Evolutionary conservation across 2,888 invertebrate genomes (phyloP), one percentile per base, ranked within the genome.

Genomic region (Idaea aversata): DNA sequence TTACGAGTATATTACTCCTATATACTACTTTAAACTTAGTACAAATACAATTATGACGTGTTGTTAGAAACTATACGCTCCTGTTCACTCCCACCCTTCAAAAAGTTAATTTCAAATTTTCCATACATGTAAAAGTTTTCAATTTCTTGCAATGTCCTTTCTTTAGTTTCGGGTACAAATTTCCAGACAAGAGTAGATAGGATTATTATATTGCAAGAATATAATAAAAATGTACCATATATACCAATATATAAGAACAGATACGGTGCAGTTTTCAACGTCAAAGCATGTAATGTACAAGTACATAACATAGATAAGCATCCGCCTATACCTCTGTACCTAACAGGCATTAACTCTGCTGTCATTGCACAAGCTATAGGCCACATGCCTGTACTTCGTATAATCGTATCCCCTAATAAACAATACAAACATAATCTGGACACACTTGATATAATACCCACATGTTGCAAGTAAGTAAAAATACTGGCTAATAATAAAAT

Each of bases 121-220:
- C 64, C 67, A 35, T 59, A 10, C 16, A 59, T 63, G 38, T 65
- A 67, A 63, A 59, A 65, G n/a, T 65, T 35, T 25, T 25, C 25
- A 25, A 25, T 25, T 25, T 25, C 25, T 25, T 25, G 25, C 25
- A 25, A 25, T 25, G 25, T 61, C 61, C 67, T 65, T 7, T 60
- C 60, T 58, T 68, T 68, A 13, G 68, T 68, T 34, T 68, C 68
- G 1, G 68, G 68, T 1, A 68, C 34, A n/a, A 15, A 65, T 15
- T 16, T 62, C 62, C 62, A 63, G 5, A 63, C 59, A 34, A 47
- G 59, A 15, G 63, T 16, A 7, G 60, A 25, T 15, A 57, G 34
- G 2, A 61, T 6, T 3, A n/a, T 57, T 7, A 59, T 61, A 25
- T 59, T 63, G 1, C 34, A 10, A 13, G 67, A 60, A 10, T 61